These are phyloP conservation scores for Saguinus midas DNA, from an alignment of 2,113 vertebrate genomes.

Conservation along the genomic window DNA sequence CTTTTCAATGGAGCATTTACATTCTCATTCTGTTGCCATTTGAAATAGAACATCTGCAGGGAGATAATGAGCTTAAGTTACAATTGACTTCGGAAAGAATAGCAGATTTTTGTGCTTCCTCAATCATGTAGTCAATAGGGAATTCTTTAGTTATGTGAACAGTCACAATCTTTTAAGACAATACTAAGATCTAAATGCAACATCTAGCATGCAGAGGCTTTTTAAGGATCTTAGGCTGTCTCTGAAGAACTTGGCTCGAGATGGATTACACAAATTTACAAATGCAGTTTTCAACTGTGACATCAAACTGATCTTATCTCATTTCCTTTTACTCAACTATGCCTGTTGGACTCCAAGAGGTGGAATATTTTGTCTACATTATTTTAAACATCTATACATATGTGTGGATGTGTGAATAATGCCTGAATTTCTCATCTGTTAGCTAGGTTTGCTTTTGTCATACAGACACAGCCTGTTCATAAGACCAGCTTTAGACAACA, in stretches of 20 bases:
- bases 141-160: background rate
- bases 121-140: constrained; percentile 35
- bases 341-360: background rate
- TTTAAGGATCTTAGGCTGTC: constrained; percentile 43
- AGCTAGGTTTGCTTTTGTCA: constrained; percentile 15
- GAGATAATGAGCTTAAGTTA: constrained; percentile 60
- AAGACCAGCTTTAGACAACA: background rate
- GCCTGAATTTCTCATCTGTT: background rate
- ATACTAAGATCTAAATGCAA: constrained; percentile 58
- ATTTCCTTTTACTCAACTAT: background rate
- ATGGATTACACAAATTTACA: constrained; percentile 32
- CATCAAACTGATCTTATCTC: background rate
- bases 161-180: constrained; percentile 40
- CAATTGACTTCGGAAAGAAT: constrained; percentile 64
- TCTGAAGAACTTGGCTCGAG: constrained; percentile 15
- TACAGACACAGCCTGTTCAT: background rate
- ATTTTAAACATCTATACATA: background rate
- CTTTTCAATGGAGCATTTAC: constrained; percentile 68
- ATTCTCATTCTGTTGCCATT: constrained; percentile 66
- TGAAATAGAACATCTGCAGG: constrained; percentile 54
- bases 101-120: constrained; percentile 58
- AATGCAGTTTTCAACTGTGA: constrained; percentile 7
- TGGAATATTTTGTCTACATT: constrained; percentile 27
- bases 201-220: background rate
- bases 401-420: constrained; percentile 32